Base-by-base conservation (phyloP, 2,888 invertebrate species). In the Drosophila flavopinicola region DNA sequence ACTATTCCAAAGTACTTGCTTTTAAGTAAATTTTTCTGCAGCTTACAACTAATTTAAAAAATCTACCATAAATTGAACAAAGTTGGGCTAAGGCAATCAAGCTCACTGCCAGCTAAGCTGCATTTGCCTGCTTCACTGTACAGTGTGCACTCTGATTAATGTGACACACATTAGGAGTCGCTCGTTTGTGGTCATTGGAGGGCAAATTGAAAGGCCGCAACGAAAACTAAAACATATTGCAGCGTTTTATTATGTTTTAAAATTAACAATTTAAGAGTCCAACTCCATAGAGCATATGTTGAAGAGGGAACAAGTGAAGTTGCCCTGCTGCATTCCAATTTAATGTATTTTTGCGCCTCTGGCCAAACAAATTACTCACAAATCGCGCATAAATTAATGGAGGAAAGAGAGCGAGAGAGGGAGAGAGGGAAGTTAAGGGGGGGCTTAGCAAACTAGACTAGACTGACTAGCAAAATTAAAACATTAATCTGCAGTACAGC, bases 321-420 rank as follows among this genome's bases (percentile, higher is more conserved):
- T 25, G 35, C 47, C 30, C 23, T 41, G 54, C 38, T 53, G 72
- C 59, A 77, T 75, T 76, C 73, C 78, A 75, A 65, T 66, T 78
- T 75, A 78, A 78, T 78, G 78, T 75, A 75, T 39, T 68, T 70
- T 61, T 54, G 56, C 45, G 80, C 83, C 76, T 15, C 49, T 45
- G 75, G 79, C 73, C 53, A 66, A 49, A 33, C 66, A 64, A 78
- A 80, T 80, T 79, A 79, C 80, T 82, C 83, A 83, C 78, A 78
- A 74, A 71, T 64, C 17, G 67, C 59, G 57, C 80, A 82, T 83
- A 80, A 78, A 78, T 82, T 83, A 80, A 74, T 68, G 63, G 17
- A 32, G 29, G 45, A 15, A 53, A 23, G 24, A 57, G 53, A 20
- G 15, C 20, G 3, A 17, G 15, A 39, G 6, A 1, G 44, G 30